Evolutionary conservation across 2,113 vertebrate genomes (phyloP), one percentile per base, ranked within the genome.

Genomic region (Erythrocercus mccallii): DNA sequence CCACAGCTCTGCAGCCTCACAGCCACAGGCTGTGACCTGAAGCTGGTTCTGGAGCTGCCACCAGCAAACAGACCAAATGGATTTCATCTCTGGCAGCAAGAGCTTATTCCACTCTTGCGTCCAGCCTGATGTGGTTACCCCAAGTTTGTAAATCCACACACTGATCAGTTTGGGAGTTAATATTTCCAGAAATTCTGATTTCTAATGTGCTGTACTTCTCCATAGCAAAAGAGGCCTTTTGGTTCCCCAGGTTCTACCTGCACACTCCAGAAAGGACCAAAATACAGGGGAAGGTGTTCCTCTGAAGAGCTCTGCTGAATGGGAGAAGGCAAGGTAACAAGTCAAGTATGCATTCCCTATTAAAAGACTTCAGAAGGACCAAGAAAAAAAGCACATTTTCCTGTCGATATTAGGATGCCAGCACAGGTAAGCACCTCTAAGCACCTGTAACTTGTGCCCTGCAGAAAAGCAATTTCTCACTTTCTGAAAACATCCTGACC

Each of bases 361-460:
- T 45, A 64, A 87, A 56, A 42, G 44, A 31, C 31, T 74, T 71
- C 37, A 56, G 31, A 76, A 81, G 7, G 57, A 82, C 31, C 33
- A 81, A 72, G 74, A 16, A 50, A 74, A 74, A 81, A 61, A 58
- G 1, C 30, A 21, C 11, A 8, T 76, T 77, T 44, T 15, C 28
- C 58, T 62, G 45, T 40, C 48, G 48, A 14, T 60, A 61, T 10
- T 3, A 40, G 17, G 19, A 64, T 33, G 23, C 25, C 50, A 65
- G 51, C 35, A 65, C 15, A 37, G 0, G 0, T 31, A 53, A 42
- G 16, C 38, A n/a, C 44, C 42, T 0, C 0, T 31, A 53, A 42
- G 16, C 38, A n/a, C 44, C 42, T 74, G 7, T 25, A 84, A 54
- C 37, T 16, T 51, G 14, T 64, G 16, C 31, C 61, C 38, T 44